Percentiles rank a stretch among this genome's conserved stretches.
These are phyloP conservation scores for Enteromius trimaculatus DNA, from an alignment of 2,797 vertebrate species.

Conservation along the genomic window DNA sequence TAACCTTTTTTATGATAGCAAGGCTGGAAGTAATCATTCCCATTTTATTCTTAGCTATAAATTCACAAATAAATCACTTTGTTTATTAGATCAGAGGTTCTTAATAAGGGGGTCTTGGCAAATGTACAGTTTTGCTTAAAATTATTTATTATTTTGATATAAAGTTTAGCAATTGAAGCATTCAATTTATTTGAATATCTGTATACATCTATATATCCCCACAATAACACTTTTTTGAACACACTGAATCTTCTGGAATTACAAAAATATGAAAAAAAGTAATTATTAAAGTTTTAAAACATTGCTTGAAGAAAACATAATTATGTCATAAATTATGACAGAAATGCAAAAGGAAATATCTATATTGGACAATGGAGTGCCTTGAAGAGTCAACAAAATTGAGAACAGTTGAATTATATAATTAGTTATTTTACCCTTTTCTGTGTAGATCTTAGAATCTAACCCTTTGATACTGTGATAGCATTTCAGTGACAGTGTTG, in stretches of 20 bases:
- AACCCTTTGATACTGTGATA: background rate
- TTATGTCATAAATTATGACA: too few species aligned
- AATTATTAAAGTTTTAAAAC: background rate
- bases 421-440: background rate
- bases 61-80: background rate
- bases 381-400: background rate
- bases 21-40: background rate
- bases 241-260: background rate
- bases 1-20: background rate
- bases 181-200: background rate
- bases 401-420: background rate
- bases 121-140: background rate
- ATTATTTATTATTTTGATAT: background rate
- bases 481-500: background rate
- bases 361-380: background rate
- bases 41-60: constrained; percentile 2
- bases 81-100: background rate
- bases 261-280: background rate
- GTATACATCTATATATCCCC: too few species aligned
- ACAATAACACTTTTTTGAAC: background rate
- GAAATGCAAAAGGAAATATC: background rate
- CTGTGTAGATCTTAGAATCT: background rate
- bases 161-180: background rate
- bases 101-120: background rate
- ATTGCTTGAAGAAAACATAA: background rate